Percentiles rank a stretch among this genome's conserved stretches.
phyloP scores from a whole-genome alignment of 2,888 invertebrate genomes.

The Eumerus sabulonum region DNA sequence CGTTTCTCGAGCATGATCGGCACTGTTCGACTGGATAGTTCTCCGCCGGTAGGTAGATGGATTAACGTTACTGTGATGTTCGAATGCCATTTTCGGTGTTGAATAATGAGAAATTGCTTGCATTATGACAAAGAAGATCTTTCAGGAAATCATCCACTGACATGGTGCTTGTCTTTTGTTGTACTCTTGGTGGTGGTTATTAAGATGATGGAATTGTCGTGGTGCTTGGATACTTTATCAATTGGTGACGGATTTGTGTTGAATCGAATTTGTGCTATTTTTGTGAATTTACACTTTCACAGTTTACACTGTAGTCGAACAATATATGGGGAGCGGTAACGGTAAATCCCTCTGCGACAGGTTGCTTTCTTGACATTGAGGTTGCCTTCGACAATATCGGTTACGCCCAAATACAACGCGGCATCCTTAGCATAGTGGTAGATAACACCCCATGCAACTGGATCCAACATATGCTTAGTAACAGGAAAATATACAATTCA shows the following conservation, averaged over 20 bases:
- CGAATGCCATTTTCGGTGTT: slow-evolving; percentile 91
- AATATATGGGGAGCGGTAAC: slow-evolving; percentile 12
- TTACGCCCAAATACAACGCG: too few species aligned
- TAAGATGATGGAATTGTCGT: not conserved
- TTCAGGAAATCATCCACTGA: slow-evolving; percentile 94
- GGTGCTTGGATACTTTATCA: not conserved
- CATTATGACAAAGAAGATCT: slow-evolving; percentile 93
- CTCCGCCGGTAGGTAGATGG: slow-evolving; percentile 95
- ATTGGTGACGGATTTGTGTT: slow-evolving; percentile 2
- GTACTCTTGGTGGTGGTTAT: not conserved
- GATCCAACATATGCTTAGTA: too few species aligned
- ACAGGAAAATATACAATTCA: too few species aligned
- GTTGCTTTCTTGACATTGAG: too few species aligned
- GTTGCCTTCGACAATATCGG: too few species aligned
- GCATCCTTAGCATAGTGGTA: too few species aligned
- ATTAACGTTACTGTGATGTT: slow-evolving; percentile 90
- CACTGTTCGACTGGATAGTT: slow-evolving; percentile 97
- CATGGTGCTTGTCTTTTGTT: slow-evolving; percentile 75
- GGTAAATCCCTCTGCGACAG: too few species aligned
- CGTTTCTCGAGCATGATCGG: slow-evolving; percentile 97
- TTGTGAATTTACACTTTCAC: slow-evolving; percentile 21
- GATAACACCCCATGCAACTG: too few species aligned
- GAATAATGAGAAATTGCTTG: slow-evolving; percentile 93
- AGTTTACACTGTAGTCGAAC: slow-evolving; percentile 32
- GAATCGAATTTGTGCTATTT: slow-evolving; percentile 39